Evolutionary conservation across 1,140 invertebrate species (phyloP).

Genomic region (Radopholus similis): DNA sequence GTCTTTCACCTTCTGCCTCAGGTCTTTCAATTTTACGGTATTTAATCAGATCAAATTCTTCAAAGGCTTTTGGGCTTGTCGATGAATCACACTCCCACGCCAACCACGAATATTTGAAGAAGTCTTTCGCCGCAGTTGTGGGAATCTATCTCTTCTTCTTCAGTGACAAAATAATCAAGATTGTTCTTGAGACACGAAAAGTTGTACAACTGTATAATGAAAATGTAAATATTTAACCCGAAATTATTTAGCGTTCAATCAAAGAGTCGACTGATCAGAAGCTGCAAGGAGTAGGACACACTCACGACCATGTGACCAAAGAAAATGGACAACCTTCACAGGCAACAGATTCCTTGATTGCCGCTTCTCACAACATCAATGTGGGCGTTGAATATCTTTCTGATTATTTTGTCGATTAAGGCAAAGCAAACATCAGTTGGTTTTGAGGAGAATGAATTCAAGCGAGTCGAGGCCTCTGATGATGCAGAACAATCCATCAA

Average conservation of each 20-base stretch:
- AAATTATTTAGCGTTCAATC: background rate
- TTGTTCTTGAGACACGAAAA: constrained; percentile 53
- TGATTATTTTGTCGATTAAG: too few species aligned
- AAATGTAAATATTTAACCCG: background rate
- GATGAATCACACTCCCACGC: constrained; percentile 27
- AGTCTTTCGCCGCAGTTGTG: constrained; percentile 52
- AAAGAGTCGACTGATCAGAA: too few species aligned
- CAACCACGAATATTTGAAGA: constrained; percentile 45
- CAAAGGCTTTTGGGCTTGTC: constrained; percentile 47
- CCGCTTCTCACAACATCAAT: too few species aligned
- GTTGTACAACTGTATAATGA: constrained; percentile 22
- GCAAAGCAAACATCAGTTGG: too few species aligned
- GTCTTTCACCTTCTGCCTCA: constrained; percentile 64
- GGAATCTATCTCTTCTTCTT: constrained; percentile 60
- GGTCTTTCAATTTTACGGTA: constrained; percentile 18
- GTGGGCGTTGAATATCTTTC: too few species aligned
- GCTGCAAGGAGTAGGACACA: too few species aligned
- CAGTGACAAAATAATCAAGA: constrained; percentile 56
- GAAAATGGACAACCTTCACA: too few species aligned
- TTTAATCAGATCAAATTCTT: background rate
- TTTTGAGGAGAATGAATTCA: too few species aligned
- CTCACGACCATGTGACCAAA: too few species aligned
- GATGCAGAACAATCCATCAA: constrained; percentile 38
- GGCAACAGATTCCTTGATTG: too few species aligned
- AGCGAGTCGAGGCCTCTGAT: too few species aligned